Evolutionary conservation across 2,797 vertebrate genomes (phyloP).

Genomic region (Peromyscus nudipes): DNA sequence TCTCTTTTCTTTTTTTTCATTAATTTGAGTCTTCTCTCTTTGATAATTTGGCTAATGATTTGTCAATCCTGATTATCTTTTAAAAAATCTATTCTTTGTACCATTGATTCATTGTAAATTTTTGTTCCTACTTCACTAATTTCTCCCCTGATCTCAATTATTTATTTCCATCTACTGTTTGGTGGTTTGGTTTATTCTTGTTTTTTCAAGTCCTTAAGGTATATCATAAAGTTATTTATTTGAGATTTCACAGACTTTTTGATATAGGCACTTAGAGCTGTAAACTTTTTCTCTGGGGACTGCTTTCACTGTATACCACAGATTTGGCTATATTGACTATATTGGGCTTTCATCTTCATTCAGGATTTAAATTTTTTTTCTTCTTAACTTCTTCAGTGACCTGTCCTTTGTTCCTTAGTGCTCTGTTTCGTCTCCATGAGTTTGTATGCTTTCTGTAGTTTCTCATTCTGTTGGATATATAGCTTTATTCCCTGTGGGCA

Average conservation of each 20-base stretch:
- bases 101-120: not conserved
- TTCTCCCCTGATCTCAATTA: not conserved
- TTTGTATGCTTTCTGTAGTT: not conserved
- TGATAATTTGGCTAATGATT: not conserved
- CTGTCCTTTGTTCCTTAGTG: not conserved
- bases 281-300: not conserved
- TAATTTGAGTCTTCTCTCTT: not conserved
- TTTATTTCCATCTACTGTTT: not conserved
- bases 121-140: not conserved
- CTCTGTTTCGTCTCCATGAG: too few relatives aligned
- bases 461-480: not conserved
- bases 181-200: not conserved
- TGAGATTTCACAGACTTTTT: not conserved
- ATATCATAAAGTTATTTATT: not conserved
- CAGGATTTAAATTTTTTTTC: not conserved
- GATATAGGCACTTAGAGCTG: not conserved
- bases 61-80: not conserved
- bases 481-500: not conserved
- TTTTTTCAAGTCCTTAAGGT: not conserved
- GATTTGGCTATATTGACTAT: not conserved
- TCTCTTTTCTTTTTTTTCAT: not conserved
- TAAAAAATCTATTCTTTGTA: not conserved
- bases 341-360: not conserved
- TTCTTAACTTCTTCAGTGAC: not conserved
- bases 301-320: not conserved